A percentile compares a stretch with the other conserved stretches of the same genome.
These are phyloP conservation scores for Siphamia tubifer DNA, from an alignment of 2,113 vertebrate species.

Conservation along the genomic window DNA sequence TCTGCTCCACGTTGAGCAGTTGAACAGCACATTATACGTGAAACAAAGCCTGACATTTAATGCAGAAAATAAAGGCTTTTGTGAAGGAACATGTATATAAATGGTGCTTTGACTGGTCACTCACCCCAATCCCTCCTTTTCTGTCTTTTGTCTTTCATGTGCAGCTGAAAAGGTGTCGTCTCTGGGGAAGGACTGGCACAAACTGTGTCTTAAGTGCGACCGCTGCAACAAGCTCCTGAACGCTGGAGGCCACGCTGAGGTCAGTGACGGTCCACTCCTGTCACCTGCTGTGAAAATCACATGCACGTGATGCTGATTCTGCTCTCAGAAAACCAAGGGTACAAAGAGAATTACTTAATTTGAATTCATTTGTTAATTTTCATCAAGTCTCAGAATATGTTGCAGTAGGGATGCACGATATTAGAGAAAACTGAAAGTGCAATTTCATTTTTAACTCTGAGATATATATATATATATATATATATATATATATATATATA, in stretches of 20 bases:
- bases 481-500: too few species aligned
- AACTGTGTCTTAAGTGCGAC: slow-evolving; percentile 92
- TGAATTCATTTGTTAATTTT: too few species aligned
- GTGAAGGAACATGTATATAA: slow-evolving; percentile 12
- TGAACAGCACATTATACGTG: not conserved
- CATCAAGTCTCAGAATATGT: too few species aligned
- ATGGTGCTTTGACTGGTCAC: slow-evolving; percentile 27
- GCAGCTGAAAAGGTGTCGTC: slow-evolving; percentile 95
- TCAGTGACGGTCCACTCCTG: slow-evolving; percentile 58
- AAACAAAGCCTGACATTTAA: slow-evolving; percentile 3
- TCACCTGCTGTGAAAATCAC: not conserved
- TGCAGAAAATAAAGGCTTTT: not conserved
- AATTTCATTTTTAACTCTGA: too few species aligned
- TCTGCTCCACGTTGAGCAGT: not conserved
- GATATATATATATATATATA: too few species aligned
- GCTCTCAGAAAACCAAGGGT: not conserved
- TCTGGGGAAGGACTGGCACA: slow-evolving; percentile 95
- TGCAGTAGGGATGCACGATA: too few species aligned
- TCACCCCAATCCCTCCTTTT: not conserved
- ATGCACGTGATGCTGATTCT: not conserved
- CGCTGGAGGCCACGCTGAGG: slow-evolving; percentile 91
- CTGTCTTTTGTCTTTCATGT: slow-evolving; percentile 41
- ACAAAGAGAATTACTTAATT: too few species aligned
- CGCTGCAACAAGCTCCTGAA: slow-evolving; percentile 94
- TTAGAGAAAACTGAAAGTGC: too few species aligned